Conservation (phyloP, 2,888 invertebrate species). For the Sinohyriopsis cumingii region DNA sequence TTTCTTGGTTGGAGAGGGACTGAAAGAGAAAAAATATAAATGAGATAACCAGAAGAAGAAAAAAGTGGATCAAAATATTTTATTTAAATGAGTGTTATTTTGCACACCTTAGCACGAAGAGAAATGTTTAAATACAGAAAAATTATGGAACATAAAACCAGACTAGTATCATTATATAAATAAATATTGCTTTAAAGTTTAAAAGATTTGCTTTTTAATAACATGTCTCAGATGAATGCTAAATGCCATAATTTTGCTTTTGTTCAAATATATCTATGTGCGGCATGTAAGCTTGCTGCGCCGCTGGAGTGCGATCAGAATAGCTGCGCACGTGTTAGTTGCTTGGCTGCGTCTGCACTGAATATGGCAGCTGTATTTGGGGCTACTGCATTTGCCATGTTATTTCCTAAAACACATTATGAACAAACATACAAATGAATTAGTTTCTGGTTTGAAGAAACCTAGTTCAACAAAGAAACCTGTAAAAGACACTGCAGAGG, state of each 20-base stretch:
- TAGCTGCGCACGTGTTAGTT: not conserved
- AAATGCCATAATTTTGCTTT: not conserved
- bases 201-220: not conserved
- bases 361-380: slow-evolving; percentile 6
- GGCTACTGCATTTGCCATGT: not conserved
- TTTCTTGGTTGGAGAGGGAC: slow-evolving; percentile 97
- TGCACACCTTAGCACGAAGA: too few species aligned
- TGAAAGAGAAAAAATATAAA: slow-evolving; percentile 71
- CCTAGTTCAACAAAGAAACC: too few species aligned
- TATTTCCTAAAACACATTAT: too few species aligned
- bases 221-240: too few species aligned
- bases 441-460: too few species aligned
- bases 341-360: slow-evolving; percentile 1
- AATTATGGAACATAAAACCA: not conserved
- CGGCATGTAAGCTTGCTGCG: not conserved
- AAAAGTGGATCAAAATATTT: not conserved
- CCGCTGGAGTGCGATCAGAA: too few species aligned
- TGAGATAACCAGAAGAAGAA: not conserved
- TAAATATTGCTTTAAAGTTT: not conserved
- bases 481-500: too few species aligned
- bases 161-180: not conserved
- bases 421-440: too few species aligned
- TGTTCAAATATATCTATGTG: not conserved
- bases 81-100: not conserved
- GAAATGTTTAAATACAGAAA: not conserved